phyloP scores from a whole-genome alignment of 2,797 vertebrate species.

The Vipera latastei region DNA sequence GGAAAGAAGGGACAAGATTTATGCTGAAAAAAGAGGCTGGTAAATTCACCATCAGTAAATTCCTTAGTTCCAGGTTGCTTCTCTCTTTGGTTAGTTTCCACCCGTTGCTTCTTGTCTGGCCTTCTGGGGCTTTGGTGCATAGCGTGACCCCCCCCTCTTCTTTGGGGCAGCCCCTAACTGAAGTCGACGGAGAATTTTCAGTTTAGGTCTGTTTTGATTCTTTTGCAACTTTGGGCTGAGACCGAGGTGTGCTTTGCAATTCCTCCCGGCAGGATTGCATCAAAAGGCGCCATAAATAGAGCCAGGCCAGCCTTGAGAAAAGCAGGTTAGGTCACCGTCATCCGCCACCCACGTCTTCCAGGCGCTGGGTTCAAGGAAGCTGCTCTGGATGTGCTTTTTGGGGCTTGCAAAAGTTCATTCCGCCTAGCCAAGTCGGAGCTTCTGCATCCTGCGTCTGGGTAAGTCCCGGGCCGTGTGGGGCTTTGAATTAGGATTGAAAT shows the following conservation, averaged over 20 bases:
- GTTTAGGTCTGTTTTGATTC: too few species aligned
- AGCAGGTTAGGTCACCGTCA: slow-evolving; percentile 4
- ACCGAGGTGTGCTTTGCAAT: neutral
- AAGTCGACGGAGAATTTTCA: neutral
- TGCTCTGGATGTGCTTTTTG: neutral
- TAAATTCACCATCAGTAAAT: too few species aligned
- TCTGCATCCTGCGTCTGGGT: neutral
- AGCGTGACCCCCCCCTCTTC: too few species aligned
- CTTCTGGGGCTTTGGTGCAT: too few species aligned
- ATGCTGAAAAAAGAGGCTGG: accelerated
- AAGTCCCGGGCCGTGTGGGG: neutral
- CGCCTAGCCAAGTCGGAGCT: too few species aligned
- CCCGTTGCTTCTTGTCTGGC: too few species aligned
- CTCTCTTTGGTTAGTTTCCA: too few species aligned
- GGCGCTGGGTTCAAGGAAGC: neutral
- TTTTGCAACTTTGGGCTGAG: neutral
- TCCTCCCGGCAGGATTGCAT: neutral
- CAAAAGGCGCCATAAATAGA: neutral
- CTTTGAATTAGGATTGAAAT: neutral
- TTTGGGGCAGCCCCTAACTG: too few species aligned
- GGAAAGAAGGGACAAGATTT: neutral
- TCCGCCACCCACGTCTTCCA: neutral
- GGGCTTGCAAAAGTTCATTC: neutral
- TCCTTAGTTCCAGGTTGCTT: too few species aligned
- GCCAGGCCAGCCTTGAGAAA: neutral